Conservation (phyloP, 2,888 invertebrate species). For the Polyommatus icarus region DNA sequence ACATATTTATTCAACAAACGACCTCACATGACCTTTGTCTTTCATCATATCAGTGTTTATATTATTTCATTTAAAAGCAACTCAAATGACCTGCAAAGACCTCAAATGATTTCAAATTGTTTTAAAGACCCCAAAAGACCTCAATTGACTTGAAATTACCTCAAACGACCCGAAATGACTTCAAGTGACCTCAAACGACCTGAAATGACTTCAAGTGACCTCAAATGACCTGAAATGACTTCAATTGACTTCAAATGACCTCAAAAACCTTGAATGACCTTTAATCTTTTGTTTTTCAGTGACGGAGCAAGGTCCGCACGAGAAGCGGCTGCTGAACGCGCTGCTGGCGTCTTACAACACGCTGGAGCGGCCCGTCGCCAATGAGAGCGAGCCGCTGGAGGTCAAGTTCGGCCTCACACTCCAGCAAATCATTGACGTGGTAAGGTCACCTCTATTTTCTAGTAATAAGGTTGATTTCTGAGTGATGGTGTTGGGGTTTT, state of each 20-base stretch:
- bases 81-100: no score
- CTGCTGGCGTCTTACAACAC: conserved; percentile 92
- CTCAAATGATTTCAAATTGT: no score
- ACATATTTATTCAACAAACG: no score
- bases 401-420: conserved; percentile 95
- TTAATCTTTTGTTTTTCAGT: conserved; percentile 82
- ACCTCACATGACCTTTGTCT: no score
- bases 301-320: conserved; percentile 93
- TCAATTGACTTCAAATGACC: neutral
- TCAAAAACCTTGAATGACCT: neutral
- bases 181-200: no score
- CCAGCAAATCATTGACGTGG: conserved; percentile 97
- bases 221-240: no score
- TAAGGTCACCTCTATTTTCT: conserved; percentile 78
- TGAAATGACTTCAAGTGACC: no score
- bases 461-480: neutral
- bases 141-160: no score
- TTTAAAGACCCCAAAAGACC: no score
- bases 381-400: conserved; percentile 94
- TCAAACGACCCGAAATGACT: no score
- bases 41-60: no score
- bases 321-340: conserved; percentile 91
- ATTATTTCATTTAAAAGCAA: no score
- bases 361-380: conserved; percentile 93
- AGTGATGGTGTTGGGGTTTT: neutral